Evolutionary conservation across 2,113 vertebrate species (phyloP).

Genomic region (Carollia perspicillata): DNA sequence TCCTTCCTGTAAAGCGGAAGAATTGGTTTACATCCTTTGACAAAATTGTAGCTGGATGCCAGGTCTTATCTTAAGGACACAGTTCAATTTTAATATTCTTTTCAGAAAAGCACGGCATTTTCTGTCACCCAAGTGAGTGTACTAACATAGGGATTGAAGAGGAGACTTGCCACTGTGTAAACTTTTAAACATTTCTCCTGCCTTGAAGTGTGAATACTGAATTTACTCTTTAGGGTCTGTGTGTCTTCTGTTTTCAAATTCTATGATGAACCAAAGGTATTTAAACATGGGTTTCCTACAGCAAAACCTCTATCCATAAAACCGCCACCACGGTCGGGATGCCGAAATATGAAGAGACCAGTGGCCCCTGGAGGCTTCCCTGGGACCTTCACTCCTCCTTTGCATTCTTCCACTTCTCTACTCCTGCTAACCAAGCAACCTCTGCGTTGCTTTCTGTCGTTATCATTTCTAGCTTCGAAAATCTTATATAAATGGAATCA

Average conservation of each 20-base stretch:
- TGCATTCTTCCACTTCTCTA: not conserved
- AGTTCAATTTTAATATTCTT: slow-evolving; percentile 14
- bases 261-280: not conserved
- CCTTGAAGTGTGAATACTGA: not conserved
- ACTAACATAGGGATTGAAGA: not conserved
- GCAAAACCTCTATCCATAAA: not conserved
- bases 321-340: not conserved
- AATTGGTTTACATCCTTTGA: not conserved
- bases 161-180: not conserved
- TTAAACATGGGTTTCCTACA: not conserved
- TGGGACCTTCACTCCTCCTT: too few relatives aligned
- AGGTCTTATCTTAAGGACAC: not conserved
- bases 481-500: not conserved
- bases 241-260: not conserved
- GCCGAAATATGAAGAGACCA: not conserved
- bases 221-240: not conserved
- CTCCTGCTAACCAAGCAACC: not conserved
- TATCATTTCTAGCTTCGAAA: not conserved
- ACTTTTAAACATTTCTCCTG: not conserved
- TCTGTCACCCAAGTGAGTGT: not conserved
- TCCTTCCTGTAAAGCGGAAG: not conserved
- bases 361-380: not conserved
- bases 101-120: not conserved
- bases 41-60: not conserved
- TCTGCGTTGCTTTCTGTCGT: not conserved